These are phyloP conservation scores for Anguilla rostrata DNA, from an alignment of 2,113 vertebrate species.

Conservation along the genomic window DNA sequence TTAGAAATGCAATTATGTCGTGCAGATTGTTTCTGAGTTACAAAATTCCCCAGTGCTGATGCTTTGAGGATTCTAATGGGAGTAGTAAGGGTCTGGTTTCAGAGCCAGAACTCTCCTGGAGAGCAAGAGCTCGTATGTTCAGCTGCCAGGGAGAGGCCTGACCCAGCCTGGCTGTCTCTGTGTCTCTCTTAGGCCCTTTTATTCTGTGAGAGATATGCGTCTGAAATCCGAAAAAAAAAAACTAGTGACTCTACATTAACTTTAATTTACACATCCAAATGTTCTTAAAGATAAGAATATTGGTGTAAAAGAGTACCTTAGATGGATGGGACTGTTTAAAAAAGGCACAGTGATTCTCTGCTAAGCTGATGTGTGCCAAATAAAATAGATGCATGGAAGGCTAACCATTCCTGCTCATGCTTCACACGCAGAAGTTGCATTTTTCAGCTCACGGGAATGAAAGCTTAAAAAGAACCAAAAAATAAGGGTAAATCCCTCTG, in stretches of 20 bases:
- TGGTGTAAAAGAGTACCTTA: conserved; percentile 1
- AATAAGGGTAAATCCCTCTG: neutral
- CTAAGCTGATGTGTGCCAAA: neutral
- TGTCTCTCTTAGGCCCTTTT: conserved; percentile 29
- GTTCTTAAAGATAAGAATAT: conserved; percentile 3
- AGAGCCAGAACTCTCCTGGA: neutral
- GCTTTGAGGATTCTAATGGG: conserved; percentile 12
- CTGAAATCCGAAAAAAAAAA: neutral
- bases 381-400: conserved; percentile 14
- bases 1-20: conserved; percentile 30
- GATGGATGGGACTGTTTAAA: neutral
- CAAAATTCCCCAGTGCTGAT: conserved; percentile 3
- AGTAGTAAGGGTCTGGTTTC: neutral
- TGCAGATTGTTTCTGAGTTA: conserved; percentile 9
- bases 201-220: conserved; percentile 7
- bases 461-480: neutral
- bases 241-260: conserved; percentile 29
- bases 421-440: neutral
- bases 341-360: conserved; percentile 6
- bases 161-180: conserved; percentile 34
- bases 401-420: conserved; percentile 6
- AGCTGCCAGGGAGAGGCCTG: neutral
- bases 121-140: neutral
- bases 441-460: neutral
- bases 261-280: conserved; percentile 15